These are phyloP conservation scores for Elysia crispata DNA, from an alignment of 2,888 invertebrate genomes.

Conservation along the genomic window DNA sequence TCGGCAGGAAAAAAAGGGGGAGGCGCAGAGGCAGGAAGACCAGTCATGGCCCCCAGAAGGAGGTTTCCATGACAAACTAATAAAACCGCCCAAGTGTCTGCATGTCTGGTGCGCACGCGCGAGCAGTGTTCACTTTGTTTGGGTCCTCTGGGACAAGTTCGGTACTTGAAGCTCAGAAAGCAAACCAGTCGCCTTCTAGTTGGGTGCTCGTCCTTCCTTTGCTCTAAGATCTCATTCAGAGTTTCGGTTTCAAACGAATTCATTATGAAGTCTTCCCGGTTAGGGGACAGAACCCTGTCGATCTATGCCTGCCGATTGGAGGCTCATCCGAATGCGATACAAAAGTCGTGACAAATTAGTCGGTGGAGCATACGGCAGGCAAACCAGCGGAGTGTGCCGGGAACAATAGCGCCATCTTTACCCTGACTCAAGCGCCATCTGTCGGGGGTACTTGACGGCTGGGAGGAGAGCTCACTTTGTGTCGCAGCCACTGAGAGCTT, in stretches of 20 bases:
- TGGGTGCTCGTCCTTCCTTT: no score
- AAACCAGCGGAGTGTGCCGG: slow-evolving; percentile 41
- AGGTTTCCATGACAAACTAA: neutral
- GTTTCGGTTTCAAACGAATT: no score
- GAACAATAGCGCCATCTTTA: slow-evolving; percentile 48
- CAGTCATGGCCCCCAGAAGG: neutral
- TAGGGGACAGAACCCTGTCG: no score
- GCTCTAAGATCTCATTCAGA: no score
- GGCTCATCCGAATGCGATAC: slow-evolving; percentile 46
- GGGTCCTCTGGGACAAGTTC: no score
- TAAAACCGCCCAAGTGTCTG: slow-evolving; percentile 6
- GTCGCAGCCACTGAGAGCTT: no score
- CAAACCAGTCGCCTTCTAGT: no score
- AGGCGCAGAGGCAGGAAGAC: neutral
- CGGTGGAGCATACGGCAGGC: slow-evolving; percentile 49
- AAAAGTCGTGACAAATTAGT: slow-evolving; percentile 57
- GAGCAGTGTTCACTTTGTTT: no score
- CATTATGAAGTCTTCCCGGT: no score
- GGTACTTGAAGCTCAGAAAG: no score
- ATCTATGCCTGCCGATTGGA: slow-evolving; percentile 13
- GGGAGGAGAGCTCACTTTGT: no score
- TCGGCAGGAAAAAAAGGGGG: neutral
- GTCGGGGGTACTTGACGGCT: slow-evolving; percentile 10
- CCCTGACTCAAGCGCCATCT: slow-evolving; percentile 53
- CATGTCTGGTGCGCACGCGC: neutral